Conservation (phyloP, 2,888 invertebrate genomes). For the Drosophila anomelani region DNA sequence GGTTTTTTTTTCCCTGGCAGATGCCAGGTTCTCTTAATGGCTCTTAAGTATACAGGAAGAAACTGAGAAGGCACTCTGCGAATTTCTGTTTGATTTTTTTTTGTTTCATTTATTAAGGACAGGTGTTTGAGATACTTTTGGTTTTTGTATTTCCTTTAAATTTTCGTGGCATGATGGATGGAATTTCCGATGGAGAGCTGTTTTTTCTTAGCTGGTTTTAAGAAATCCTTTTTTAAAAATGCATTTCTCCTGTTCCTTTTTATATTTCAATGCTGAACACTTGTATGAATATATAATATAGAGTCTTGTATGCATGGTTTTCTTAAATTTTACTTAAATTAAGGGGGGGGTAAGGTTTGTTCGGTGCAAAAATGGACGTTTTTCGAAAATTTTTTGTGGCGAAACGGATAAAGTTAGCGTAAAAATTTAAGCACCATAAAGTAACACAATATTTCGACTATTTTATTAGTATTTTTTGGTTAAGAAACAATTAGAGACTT, state of each 20-base stretch:
- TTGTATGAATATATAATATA: too few relatives aligned
- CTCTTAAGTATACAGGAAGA: conserved; percentile 4
- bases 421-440: too few relatives aligned
- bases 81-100: neutral
- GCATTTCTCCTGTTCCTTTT: neutral
- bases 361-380: too few relatives aligned
- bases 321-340: too few relatives aligned
- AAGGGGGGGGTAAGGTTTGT: too few relatives aligned
- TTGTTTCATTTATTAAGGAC: neutral
- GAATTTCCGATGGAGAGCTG: neutral
- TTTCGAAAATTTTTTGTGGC: too few relatives aligned
- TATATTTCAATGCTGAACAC: neutral
- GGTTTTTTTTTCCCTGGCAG: neutral
- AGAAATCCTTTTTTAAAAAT: neutral
- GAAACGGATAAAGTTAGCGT: too few relatives aligned
- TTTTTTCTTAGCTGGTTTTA: too few relatives aligned
- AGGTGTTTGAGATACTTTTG: neutral
- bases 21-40: neutral
- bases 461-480: too few relatives aligned
- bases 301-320: too few relatives aligned
- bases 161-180: neutral
- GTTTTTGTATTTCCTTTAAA: neutral
- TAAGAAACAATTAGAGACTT: too few relatives aligned
- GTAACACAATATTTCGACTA: too few relatives aligned
- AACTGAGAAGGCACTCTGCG: neutral